phyloP scores from a whole-genome alignment of 2,888 invertebrate species.

The Idaea straminata region DNA sequence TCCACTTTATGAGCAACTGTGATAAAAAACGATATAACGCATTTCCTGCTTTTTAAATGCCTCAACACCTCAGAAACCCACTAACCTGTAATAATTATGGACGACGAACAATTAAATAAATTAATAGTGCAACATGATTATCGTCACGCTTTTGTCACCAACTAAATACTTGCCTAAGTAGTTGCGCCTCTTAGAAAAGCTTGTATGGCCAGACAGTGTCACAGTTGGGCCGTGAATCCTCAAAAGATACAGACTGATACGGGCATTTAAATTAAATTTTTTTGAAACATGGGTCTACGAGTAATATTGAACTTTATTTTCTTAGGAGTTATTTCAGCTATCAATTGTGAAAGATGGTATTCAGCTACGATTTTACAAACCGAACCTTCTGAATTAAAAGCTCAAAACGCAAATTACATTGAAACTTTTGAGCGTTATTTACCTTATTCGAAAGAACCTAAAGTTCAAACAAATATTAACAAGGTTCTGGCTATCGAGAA shows the following conservation, averaged over 20 bases:
- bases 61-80: conserved; percentile 14
- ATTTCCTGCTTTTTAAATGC: not conserved
- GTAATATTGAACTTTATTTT: not conserved
- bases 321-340: conserved; percentile 21
- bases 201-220: not conserved
- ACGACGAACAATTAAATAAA: conserved; percentile 56
- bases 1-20: no score
- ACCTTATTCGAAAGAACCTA: not conserved
- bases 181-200: not conserved
- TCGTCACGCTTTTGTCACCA: conserved; percentile 52
- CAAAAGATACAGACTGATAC: not conserved
- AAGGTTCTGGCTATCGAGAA: not conserved
- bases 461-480: conserved; percentile 28
- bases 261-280: conserved; percentile 19
- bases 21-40: conserved; percentile 4
- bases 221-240: not conserved
- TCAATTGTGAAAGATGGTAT: conserved; percentile 50
- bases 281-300: not conserved
- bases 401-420: conserved; percentile 29
- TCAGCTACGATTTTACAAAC: conserved; percentile 40
- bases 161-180: not conserved
- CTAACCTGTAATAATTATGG: conserved; percentile 38
- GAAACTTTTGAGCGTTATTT: conserved; percentile 14
- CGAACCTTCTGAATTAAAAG: conserved; percentile 16
- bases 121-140: conserved; percentile 63